Evolutionary conservation across 1,140 invertebrate species (phyloP), one percentile per base, ranked within the genome.

Genomic region (Melanaphis sacchari): DNA sequence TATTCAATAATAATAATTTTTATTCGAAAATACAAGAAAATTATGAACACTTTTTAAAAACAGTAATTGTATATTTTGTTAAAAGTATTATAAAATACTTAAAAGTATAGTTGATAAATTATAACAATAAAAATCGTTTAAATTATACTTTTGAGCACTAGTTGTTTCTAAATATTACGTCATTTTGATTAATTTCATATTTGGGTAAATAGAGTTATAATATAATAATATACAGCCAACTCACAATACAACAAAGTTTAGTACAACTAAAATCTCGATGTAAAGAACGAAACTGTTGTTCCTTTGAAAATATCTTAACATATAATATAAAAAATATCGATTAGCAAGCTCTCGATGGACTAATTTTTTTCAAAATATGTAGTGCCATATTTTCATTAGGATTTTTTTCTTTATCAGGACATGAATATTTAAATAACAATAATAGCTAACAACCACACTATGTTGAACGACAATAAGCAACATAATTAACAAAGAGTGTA

Each of bases 391-490:
- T 66, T 66, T n/a, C 1, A 0, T 66, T 15, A 66, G 31, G 31
- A n/a, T 66, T 66, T 66, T n/a, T 66, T 66, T 66, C n/a, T 66
- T n/a, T 18, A 11, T 66, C 18, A 18, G 31, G 3, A n/a, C 6
- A n/a, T 66, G n/a, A 66, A 66, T 76, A 76, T 76, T 76, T n/a
- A 76, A 76, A 76, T 76, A 76, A 76, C 59, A 76, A 76, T 76
- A n/a, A 76, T n/a, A 76, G 3, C 31, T 76, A 76, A 76, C 59
- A 76, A 76, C 59, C 59, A 76, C 15, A n/a, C 31, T 66, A 26
- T 66, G 31, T 66, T n/a, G 26, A 26, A n/a, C 3, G 9, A 76
- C 59, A 76, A n/a, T 76, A 15, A n/a, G 3, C 5, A 6, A n/a
- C 31, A 76, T n/a, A 31, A 66, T 66, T 66, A 76, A 76, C 15